Percentiles rank a stretch among this genome's conserved stretches.
Conservation (phyloP, 2,113 vertebrate genomes). For the Nothoprocta pentlandii region DNA sequence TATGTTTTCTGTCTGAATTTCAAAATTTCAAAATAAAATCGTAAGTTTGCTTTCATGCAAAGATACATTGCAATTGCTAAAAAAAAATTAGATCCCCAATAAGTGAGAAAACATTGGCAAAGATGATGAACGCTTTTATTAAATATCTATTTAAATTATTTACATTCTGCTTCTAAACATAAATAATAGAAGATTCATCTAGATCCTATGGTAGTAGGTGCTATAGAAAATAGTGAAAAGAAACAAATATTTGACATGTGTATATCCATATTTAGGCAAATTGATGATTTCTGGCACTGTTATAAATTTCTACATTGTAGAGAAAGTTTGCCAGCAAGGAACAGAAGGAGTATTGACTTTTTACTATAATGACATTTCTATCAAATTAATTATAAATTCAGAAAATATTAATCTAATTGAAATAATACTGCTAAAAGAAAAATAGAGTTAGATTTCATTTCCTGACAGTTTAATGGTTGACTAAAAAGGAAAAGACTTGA, state of each 20-base stretch:
- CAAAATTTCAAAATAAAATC: background rate
- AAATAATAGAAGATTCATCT: background rate
- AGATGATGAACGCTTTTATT: background rate
- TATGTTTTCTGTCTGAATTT: background rate
- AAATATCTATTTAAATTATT: background rate
- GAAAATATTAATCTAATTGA: conserved; percentile 62
- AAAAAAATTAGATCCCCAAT: background rate
- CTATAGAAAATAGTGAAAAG: conserved; percentile 44
- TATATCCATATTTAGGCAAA: conserved; percentile 61
- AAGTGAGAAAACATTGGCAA: background rate
- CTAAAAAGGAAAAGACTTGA: conserved; percentile 23
- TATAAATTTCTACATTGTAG: conserved; percentile 32
- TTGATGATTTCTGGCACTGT: conserved; percentile 45
- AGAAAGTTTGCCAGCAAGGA: conserved; percentile 68
- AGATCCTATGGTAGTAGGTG: background rate
- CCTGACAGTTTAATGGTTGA: conserved; percentile 4
- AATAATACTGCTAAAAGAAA: conserved; percentile 48
- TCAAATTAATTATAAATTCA: conserved; percentile 69
- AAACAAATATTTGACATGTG: conserved; percentile 66
- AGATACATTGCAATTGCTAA: background rate
- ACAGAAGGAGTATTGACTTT: conserved; percentile 73
- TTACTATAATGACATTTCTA: conserved; percentile 67
- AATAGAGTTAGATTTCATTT: background rate
- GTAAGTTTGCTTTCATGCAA: background rate
- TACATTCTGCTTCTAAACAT: background rate